Evolutionary conservation across 2,888 invertebrate genomes (phyloP).

Genomic region (Lamellibrachia satsuma): DNA sequence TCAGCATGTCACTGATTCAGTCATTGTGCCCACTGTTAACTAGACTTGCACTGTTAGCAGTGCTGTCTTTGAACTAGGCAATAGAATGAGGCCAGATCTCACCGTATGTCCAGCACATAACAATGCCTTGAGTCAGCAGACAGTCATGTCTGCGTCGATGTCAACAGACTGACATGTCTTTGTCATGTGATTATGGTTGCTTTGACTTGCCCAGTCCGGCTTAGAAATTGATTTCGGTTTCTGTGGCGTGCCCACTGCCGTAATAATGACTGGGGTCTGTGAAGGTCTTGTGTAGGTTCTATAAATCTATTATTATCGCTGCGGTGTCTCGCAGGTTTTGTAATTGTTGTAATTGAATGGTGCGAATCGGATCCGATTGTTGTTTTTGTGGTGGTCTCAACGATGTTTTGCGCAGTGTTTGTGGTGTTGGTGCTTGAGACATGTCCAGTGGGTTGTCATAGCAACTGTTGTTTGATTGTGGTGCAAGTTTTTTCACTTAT

Average conservation of each 20-base stretch:
- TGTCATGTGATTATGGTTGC: not conserved
- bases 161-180: not conserved
- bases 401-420: not conserved
- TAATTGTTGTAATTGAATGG: not conserved
- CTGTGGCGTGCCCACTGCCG: not conserved
- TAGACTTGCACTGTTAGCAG: not conserved
- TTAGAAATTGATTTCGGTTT: constrained; percentile 13
- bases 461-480: not conserved
- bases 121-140: not conserved
- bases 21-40: not conserved
- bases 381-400: not conserved
- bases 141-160: not conserved
- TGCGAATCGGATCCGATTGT: not conserved
- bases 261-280: not conserved
- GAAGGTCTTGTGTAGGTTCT: not conserved
- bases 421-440: not conserved
- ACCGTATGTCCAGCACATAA: not conserved
- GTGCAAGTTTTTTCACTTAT: no score
- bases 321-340: not conserved
- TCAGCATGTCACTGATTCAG: not conserved
- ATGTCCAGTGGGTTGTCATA: not conserved
- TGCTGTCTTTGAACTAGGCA: not conserved
- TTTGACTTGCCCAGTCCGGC: not conserved
- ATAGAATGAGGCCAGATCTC: not conserved
- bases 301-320: not conserved